Conservation (phyloP, 2,113 vertebrate species). For the Capricornis sumatraensis region DNA sequence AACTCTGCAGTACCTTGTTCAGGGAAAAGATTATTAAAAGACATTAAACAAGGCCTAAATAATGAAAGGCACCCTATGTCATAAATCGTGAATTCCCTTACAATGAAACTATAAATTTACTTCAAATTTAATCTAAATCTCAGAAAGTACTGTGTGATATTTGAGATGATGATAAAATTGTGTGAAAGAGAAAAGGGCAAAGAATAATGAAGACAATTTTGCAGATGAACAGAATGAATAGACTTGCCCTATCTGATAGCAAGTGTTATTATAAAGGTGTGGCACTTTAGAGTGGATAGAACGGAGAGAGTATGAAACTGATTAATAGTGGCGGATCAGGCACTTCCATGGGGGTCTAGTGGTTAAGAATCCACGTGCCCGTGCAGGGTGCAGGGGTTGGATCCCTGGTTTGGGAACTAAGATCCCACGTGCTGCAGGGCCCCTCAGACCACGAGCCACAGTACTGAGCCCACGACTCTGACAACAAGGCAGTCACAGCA, state of each 20-base stretch:
- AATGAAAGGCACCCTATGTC: not conserved
- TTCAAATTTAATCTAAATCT: not conserved
- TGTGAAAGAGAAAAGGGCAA: not conserved
- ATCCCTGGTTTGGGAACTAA: not conserved
- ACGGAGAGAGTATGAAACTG: not conserved
- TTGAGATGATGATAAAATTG: not conserved
- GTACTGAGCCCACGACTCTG: not conserved
- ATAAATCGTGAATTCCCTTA: not conserved
- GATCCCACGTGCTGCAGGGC: not conserved
- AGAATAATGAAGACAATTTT: not conserved
- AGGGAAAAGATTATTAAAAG: not conserved
- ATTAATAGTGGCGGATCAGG: not conserved
- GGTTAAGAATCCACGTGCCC: not conserved
- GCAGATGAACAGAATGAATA: not conserved
- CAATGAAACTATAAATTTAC: not conserved
- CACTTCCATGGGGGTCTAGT: not conserved
- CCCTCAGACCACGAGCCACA: not conserved
- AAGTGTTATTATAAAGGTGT: not conserved
- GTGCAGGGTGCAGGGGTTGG: fast-evolving
- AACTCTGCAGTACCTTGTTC: not conserved
- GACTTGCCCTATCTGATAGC: not conserved
- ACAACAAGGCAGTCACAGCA: not conserved
- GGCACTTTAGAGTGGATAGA: not conserved
- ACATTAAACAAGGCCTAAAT: not conserved
- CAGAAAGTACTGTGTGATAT: not conserved